Percentiles rank a stretch among this genome's conserved stretches.
Conservation (phyloP, 2,888 invertebrate species). For the Pomacea canaliculata region DNA sequence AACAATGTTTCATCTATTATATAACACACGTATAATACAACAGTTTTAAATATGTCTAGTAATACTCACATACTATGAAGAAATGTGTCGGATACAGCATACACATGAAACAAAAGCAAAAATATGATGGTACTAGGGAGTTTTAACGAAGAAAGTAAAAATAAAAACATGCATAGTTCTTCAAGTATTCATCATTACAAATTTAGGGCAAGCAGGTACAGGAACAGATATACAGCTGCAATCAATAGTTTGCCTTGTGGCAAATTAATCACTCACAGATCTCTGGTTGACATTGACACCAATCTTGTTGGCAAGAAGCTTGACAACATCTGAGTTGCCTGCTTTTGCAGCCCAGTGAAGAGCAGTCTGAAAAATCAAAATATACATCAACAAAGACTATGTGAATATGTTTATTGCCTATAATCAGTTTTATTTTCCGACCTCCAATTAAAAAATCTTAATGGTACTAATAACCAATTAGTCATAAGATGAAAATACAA, state of each 20-base stretch:
- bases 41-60: too few species aligned
- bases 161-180: too few species aligned
- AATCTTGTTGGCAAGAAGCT: constrained; percentile 90
- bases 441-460: neutral
- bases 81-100: too few species aligned
- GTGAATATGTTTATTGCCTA: neutral
- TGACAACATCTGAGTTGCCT: constrained; percentile 90
- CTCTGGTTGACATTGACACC: constrained; percentile 89
- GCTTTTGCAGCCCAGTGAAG: constrained; percentile 97
- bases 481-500: neutral
- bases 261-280: constrained; percentile 77
- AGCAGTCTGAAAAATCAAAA: constrained; percentile 79
- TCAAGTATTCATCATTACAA: too few species aligned
- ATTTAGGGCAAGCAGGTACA: neutral
- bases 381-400: neutral
- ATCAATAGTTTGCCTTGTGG: too few species aligned
- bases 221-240: neutral
- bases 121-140: too few species aligned
- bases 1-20: too few species aligned
- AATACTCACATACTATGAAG: too few species aligned
- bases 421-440: neutral
- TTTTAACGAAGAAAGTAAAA: too few species aligned
- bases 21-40: too few species aligned
- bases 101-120: too few species aligned
- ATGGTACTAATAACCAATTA: neutral